phyloP scores from a whole-genome alignment of 2,797 vertebrate genomes.

The Platalea minor region DNA sequence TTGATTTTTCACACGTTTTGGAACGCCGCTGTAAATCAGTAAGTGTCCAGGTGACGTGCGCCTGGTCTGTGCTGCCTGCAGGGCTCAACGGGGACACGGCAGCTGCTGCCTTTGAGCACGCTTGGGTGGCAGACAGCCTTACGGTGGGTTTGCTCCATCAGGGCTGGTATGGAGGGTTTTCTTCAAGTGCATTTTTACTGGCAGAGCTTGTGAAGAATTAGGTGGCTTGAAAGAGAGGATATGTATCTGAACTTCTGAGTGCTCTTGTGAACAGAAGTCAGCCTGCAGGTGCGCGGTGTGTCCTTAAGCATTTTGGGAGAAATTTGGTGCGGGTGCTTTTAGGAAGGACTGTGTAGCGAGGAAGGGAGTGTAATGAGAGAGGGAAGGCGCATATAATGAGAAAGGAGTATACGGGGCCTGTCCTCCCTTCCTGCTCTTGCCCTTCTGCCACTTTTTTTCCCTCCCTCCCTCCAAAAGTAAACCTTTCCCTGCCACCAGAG shows the following conservation, averaged over 20 bases:
- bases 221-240: background rate
- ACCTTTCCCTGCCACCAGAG: background rate
- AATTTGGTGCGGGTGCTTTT: background rate
- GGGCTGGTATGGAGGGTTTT: background rate
- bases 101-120: background rate
- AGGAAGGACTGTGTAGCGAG: background rate
- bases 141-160: background rate
- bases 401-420: background rate
- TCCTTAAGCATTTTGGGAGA: background rate
- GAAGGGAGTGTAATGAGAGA: background rate
- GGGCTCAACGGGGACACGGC: rapidly evolving
- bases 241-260: background rate
- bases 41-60: background rate
- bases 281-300: background rate
- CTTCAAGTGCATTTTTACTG: background rate
- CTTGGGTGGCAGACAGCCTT: background rate
- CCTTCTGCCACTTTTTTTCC: background rate
- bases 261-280: background rate
- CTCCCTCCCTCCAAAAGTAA: background rate
- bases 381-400: background rate
- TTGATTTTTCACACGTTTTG: background rate
- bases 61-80: background rate
- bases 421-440: background rate
- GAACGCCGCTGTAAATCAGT: background rate
- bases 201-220: background rate